Evolutionary conservation across 2,888 invertebrate species (phyloP), one percentile per base, ranked within the genome.

Genomic region (Andrena hattorfiana): DNA sequence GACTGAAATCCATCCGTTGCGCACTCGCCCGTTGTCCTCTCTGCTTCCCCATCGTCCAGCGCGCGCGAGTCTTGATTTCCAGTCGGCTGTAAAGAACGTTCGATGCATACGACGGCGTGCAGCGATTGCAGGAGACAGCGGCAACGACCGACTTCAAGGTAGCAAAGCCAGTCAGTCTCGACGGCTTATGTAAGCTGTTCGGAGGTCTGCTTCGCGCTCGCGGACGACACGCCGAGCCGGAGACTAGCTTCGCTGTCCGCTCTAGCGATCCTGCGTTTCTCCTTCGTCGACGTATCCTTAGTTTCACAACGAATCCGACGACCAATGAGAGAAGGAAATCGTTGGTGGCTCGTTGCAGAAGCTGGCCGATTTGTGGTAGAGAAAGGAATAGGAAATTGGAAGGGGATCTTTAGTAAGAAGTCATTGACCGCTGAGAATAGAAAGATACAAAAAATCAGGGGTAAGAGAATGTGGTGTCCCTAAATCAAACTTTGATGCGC

Each of bases 141-240:
- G 88, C 92, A 92, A 93, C 91, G 93, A 92, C 93, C 92, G 92
- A 83, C 90, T 91, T 90, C 92, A 93, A 93, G 93, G 92, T 91
- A 89, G 90, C 92, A 83, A 79, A 89, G 79, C 85, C 86, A 89
- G 85, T 83, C 87, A 87, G 86, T 83, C 42, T 42, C 85, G 85
- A 68, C 80, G 73, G 84, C 90, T 91, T 91, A 91, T 91, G 89
- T 91, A 91, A 91, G 91, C 84, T 80, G 83, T 80, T 82, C 84
- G 81, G 86, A 88, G 87, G 85, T 81, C 83, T 77, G 81, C 54
- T 60, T 63, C 23, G 54, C 51, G 68, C 71, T 76, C 42, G 30
- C 2, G 42, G 49, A 68, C 30, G 62, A 66, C 32, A 51, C 20
- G 56, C 8, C 26, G 35, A 48, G 26, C 23, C 23, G 13, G 23